Evolutionary conservation across 2,888 invertebrate genomes (phyloP), one percentile per base, ranked within the genome.

Genomic region (Scelioninae gen. 1): DNA sequence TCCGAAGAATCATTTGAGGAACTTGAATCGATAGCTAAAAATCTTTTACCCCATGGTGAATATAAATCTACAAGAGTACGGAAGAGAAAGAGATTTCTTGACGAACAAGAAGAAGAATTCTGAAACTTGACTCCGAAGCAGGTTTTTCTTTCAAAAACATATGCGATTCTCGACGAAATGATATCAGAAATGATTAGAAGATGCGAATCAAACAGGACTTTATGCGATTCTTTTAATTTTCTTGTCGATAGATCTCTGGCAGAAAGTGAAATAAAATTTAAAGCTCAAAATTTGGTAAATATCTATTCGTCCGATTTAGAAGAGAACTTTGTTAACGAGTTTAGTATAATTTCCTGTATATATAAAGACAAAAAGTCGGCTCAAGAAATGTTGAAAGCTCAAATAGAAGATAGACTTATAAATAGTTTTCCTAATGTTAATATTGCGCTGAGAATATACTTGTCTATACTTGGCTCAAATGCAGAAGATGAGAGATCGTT

Each of bases 391-490:
- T 49, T 49, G 23, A 49, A 49, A 16, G 49, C 49, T 15, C 49
- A 49, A 49, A 49, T 49, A 49, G 49, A 49, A 49, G 49, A 49
- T 49, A 49, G 11, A 9, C 49, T 49, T 49, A 23, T 49, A 23
- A 49, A 49, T 49, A 49, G 49, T 49, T 49, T 49, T 49, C 49
- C 49, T 16, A 49, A 15, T 49, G 49, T 49, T 49, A 15, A 49
- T 49, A 49, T 49, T 49, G 49, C 23, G 49, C 16, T 49, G 23
- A 49, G 16, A 49, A 49, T 49, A 49, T 29, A 49, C 16, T 15
- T 49, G 49, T 49, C 49, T 16, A 49, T 49, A 49, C 15, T 49
- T 49, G 49, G 23, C 4, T 49, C 49, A 16, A 49, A 49, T 49
- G 49, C 49, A 49, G 49, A 49, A 49, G 49, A 6, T 16, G 49